Conservation (phyloP, 1,140 invertebrate genomes). For the Cherax quadricarinatus region DNA sequence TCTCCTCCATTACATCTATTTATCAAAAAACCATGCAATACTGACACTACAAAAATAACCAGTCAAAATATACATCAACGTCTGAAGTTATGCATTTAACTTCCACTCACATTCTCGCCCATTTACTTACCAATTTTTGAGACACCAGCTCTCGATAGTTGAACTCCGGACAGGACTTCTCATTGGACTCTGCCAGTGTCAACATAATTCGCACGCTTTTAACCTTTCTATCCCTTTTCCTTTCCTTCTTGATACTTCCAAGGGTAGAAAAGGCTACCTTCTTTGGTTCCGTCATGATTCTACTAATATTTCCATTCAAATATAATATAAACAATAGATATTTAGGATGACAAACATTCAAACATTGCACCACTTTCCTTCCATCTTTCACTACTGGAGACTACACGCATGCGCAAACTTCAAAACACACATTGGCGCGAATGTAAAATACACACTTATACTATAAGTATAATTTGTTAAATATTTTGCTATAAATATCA, state of each 20-base stretch:
- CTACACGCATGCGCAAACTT: constrained; percentile 56
- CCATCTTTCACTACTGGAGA: constrained; percentile 65
- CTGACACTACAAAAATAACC: no score
- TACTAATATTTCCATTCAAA: constrained; percentile 58
- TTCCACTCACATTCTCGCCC: neutral
- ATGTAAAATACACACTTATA: constrained; percentile 30
- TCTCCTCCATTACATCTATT: no score
- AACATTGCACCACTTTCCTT: constrained; percentile 59
- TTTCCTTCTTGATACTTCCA: constrained; percentile 58
- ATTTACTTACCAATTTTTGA: constrained; percentile 59
- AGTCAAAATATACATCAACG: no score
- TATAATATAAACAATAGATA: constrained; percentile 52
- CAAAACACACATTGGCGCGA: constrained; percentile 56
- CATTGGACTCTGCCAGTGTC: constrained; percentile 66
- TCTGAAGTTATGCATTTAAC: no score
- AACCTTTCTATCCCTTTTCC: constrained; percentile 52
- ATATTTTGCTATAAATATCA: neutral
- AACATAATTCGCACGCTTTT: constrained; percentile 63
- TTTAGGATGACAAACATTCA: constrained; percentile 62
- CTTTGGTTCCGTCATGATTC: constrained; percentile 64
- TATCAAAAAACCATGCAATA: no score
- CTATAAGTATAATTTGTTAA: neutral
- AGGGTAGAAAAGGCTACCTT: constrained; percentile 66
- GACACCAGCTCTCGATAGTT: constrained; percentile 68
- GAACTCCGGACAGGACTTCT: constrained; percentile 68